These are phyloP conservation scores for Campylomormyrus numenius DNA, from an alignment of 2,113 vertebrate species.

Conservation along the genomic window DNA sequence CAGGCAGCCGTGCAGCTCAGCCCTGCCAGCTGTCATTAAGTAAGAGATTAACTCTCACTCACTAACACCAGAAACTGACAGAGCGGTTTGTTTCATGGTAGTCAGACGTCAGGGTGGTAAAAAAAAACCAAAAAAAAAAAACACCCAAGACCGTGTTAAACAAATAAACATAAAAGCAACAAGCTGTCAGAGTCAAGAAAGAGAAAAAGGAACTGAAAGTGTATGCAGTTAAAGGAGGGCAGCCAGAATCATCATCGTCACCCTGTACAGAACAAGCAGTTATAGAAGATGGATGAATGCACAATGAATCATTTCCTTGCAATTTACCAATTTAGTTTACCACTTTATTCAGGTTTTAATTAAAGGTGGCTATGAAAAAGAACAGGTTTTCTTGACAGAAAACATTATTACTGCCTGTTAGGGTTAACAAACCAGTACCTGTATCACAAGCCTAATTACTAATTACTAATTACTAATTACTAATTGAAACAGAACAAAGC, in stretches of 20 bases:
- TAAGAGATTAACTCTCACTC: not conserved
- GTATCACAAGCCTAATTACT: not conserved
- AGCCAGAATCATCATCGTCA: not conserved
- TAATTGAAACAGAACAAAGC: not conserved
- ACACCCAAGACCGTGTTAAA: not conserved
- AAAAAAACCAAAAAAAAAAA: not conserved
- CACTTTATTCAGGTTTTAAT: not conserved
- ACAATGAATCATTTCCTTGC: not conserved
- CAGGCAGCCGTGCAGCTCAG: not conserved
- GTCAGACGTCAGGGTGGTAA: not conserved
- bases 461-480: not conserved
- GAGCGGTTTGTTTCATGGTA: not conserved
- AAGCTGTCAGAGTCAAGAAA: not conserved
- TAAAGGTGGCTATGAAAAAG: not conserved
- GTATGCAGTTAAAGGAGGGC: not conserved
- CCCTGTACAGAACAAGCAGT: not conserved
- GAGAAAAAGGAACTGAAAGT: not conserved
- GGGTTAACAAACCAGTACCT: not conserved
- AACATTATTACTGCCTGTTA: not conserved
- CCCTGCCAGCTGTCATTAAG: not conserved
- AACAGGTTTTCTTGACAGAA: not conserved
- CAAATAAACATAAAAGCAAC: not conserved
- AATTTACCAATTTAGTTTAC: not conserved
- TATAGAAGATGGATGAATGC: not conserved
- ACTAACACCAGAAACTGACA: conserved; percentile 5